phyloP scores from a whole-genome alignment of 2,113 vertebrate genomes.

The Muntiacus muntjak region DNA sequence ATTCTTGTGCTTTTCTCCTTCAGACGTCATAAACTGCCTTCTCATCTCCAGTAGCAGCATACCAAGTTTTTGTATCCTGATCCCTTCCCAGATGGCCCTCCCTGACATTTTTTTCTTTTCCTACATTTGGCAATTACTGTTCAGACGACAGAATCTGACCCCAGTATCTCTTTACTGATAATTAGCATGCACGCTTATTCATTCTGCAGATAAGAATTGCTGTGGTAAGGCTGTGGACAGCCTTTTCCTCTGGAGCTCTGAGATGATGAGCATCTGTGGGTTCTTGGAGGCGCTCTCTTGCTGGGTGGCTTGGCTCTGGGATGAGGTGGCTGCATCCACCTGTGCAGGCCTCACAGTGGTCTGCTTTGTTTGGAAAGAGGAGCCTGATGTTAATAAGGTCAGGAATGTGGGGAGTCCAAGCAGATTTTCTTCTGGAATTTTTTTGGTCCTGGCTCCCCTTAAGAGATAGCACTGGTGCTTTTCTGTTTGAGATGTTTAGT shows the following conservation, averaged over 20 bases:
- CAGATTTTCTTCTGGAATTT: conserved; percentile 42
- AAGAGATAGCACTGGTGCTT: conserved; percentile 20
- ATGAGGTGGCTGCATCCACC: not conserved
- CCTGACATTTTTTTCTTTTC: not conserved
- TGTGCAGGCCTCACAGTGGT: conserved; percentile 24
- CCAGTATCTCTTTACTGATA: not conserved
- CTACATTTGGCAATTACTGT: not conserved
- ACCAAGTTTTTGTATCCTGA: not conserved
- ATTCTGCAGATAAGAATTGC: not conserved
- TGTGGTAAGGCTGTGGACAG: not conserved
- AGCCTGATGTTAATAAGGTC: conserved; percentile 45
- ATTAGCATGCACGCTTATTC: not conserved
- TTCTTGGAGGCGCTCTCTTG: not conserved
- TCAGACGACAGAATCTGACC: not conserved
- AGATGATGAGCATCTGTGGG: not conserved
- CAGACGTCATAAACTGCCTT: not conserved
- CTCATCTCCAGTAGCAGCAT: not conserved
- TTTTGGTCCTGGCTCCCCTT: conserved; percentile 23
- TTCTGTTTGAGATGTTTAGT: not conserved
- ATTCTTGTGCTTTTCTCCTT: not conserved
- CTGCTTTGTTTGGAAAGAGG: conserved; percentile 58
- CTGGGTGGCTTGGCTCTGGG: not conserved
- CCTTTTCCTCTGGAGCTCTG: not conserved
- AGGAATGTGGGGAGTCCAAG: conserved; percentile 58
- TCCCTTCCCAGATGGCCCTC: not conserved